Conservation (phyloP, 2,113 vertebrate species). For the Poecilia latipinna region DNA sequence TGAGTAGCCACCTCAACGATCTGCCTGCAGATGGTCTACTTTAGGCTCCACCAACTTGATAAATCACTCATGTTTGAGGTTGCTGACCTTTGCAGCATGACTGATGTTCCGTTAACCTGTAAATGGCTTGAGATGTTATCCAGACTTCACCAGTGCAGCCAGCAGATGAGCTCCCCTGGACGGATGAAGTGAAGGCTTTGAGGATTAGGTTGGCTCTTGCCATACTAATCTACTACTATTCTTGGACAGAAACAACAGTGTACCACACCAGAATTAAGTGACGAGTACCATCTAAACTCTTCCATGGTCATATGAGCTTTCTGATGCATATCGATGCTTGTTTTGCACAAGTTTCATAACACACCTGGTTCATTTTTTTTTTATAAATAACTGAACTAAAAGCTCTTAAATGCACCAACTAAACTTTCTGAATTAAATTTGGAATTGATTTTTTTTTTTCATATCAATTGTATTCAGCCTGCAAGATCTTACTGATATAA, state of each 20-base stretch:
- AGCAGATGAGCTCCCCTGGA: constrained; percentile 59
- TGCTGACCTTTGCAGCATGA: constrained; percentile 21
- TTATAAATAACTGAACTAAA: neutral
- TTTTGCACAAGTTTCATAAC: neutral
- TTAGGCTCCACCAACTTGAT: constrained; percentile 6
- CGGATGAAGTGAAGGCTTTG: constrained; percentile 68
- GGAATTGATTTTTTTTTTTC: neutral
- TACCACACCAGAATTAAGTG: constrained; percentile 6
- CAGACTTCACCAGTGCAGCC: constrained; percentile 54
- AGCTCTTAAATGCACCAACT: neutral
- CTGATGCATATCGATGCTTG: constrained; percentile 1
- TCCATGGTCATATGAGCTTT: constrained; percentile 26
- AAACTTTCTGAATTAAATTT: neutral
- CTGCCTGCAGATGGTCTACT: constrained; percentile 1
- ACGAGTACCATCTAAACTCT: constrained; percentile 24
- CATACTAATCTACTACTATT: constrained; percentile 74
- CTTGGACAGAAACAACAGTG: constrained; percentile 42
- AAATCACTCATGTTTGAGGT: constrained; percentile 18
- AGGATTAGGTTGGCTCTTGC: constrained; percentile 74
- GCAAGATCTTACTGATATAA: neutral
- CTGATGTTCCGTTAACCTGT: constrained; percentile 32
- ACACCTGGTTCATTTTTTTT: too few species aligned
- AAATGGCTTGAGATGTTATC: constrained; percentile 53
- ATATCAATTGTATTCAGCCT: neutral
- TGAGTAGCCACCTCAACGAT: constrained; percentile 61